Evolutionary conservation across 2,797 vertebrate species (phyloP), one percentile per base, ranked within the genome.

Genomic region (Paramormyrops hopkinsi): DNA sequence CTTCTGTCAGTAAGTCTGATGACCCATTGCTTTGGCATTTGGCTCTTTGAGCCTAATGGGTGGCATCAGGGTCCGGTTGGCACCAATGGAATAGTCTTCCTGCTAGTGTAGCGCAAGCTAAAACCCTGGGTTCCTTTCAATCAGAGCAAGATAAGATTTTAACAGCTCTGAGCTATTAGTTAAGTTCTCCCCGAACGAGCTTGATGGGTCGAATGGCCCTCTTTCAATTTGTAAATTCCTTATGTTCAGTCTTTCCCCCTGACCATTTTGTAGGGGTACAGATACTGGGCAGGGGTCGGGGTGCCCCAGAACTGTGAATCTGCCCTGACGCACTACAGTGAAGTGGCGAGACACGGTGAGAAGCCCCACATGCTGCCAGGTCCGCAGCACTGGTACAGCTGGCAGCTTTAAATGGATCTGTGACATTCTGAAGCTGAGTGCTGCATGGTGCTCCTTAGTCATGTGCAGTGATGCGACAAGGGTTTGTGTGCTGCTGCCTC

Each of bases 251-350:
- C 19, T 53, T 56, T 22, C 4, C 25, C 2, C 53, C 73, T 48
- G 19, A 9, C 9, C 17, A 19, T 91, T 33, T 86, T 93, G 19
- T 91, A 99, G 99, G 99, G 98, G 76, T 99, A 99, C 94, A 95
- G 98, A 12, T 99, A 99, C 94, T 99, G 98, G 98, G 97, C 97
- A 79, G 98, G 98, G 41, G 97, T 99, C 22, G 99, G 98, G 59
- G 98, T 99, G 90, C 97, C 98, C 86, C 98, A 99, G 89, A 99
- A 98, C 89, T 99, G 99, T 91, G 99, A 99, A 94, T 99, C 99
- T 14, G 99, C 99, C 0, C 95, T 99, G 82, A 99, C 98, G 0
- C 98, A 99, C 93, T 99, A 99, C 91, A 96, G 97, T 41, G 96
- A 98, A 3, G 99, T 99, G 87, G 98, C 98, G 86, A 99, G 98